Percentiles rank a stretch among this genome's conserved stretches.
These are phyloP conservation scores for Chaitophorus viminalis DNA, from an alignment of 2,888 invertebrate species.

Conservation along the genomic window DNA sequence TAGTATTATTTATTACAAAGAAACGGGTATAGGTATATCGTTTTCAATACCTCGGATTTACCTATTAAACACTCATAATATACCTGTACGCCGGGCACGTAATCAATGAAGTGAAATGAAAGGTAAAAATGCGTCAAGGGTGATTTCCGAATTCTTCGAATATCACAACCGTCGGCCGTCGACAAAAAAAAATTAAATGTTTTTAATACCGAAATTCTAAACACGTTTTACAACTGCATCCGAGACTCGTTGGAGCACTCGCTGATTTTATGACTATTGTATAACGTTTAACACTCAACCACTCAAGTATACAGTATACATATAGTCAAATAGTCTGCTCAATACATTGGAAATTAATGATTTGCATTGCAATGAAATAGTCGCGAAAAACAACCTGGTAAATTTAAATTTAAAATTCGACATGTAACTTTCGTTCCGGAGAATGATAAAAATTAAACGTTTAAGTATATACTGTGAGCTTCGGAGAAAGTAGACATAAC, in stretches of 20 bases:
- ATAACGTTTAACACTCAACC: neutral
- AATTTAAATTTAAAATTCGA: neutral
- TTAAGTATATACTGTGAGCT: neutral
- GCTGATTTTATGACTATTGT: neutral
- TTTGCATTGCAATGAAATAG: neutral
- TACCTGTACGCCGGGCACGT: no score
- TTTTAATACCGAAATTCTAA: no score
- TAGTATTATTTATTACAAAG: neutral
- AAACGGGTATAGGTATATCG: neutral
- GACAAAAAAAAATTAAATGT: no score
- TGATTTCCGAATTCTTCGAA: no score
- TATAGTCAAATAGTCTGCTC: no score
- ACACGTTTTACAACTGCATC: no score
- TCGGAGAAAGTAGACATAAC: slow-evolving; percentile 33
- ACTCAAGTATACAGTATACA: neutral
- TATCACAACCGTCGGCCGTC: no score
- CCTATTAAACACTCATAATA: no score
- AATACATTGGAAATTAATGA: neutral
- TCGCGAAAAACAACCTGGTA: neutral
- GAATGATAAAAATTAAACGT: neutral
- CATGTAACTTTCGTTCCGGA: neutral
- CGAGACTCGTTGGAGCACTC: no score
- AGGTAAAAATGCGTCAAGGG: no score
- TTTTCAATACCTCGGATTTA: no score
- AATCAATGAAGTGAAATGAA: no score